These are phyloP conservation scores for Acropternis orthonyx DNA, from an alignment of 2,797 vertebrate genomes.

Conservation along the genomic window DNA sequence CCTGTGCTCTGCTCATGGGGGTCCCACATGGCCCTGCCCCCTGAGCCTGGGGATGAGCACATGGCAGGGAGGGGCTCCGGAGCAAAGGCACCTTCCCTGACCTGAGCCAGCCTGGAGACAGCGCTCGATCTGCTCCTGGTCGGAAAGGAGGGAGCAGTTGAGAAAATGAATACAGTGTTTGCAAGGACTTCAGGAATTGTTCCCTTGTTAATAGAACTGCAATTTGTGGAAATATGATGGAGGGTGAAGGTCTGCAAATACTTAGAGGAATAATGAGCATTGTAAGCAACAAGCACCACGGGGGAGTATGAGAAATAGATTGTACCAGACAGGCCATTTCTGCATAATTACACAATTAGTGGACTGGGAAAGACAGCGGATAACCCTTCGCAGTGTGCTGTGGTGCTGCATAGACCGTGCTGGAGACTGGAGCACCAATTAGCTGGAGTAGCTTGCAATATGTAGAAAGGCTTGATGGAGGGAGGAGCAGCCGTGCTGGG, in stretches of 20 bases:
- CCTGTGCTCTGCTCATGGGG: rapidly evolving
- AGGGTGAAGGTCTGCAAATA: conserved; percentile 68
- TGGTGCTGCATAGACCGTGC: neutral
- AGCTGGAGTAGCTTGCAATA: neutral
- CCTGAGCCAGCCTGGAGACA: neutral
- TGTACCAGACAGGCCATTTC: conserved; percentile 66
- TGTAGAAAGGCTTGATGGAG: neutral
- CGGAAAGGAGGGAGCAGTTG: conserved; percentile 39
- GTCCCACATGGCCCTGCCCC: neutral
- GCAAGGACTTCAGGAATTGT: conserved; percentile 66
- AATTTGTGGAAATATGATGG: conserved; percentile 67
- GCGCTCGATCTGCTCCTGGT: neutral
- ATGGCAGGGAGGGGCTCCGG: neutral
- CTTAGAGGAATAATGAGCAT: conserved; percentile 70
- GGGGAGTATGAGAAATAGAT: conserved; percentile 66
- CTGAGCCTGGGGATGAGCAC: neutral
- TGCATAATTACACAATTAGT: conserved; percentile 70
- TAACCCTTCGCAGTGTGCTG: conserved; percentile 55
- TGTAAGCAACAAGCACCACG: conserved; percentile 68
- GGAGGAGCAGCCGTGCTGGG: neutral
- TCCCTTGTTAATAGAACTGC: conserved; percentile 62
- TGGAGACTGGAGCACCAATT: neutral
- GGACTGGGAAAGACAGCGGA: conserved; percentile 43
- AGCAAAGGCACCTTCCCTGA: conserved; percentile 10
- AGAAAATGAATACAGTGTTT: conserved; percentile 55